Base-by-base conservation (phyloP, 1,140 invertebrate species). In the Microplitis mediator region DNA sequence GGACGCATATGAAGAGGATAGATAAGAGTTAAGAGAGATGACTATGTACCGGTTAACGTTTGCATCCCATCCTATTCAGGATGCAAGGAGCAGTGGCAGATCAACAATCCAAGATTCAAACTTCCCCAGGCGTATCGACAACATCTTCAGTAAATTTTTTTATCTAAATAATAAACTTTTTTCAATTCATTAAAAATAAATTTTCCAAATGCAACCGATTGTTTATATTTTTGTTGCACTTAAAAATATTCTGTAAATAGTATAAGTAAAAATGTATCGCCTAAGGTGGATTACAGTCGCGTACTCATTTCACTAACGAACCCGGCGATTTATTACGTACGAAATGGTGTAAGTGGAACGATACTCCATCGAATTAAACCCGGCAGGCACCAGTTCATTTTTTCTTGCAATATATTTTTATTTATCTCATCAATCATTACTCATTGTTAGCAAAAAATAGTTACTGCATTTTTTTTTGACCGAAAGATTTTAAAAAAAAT, bases 231-330 rank as follows among this genome's bases (percentile, higher is more conserved):
- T 23, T 31, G 51, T 23, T 58, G 23, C 9, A 32, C 8, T 11
- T 31, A 23, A 9, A 58, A 23, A 9, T 31, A 23, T 16, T 23
- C 16, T 23, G 23, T 58, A 58, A 62, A 62, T 5, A 56, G 16
- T 5, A 56, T 2, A 64, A 13, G 68, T 23, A 52, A 51, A 65
- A 75, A 75, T 73, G 71, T 75, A 78, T 50, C 68, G 78, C 78
- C 78, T 34, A 31, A 52, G 65, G 65, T 67, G 14, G 36, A 54
- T 67, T 67, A 65, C 63, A 67, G 65, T 67, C 65, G 50, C 16
- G 63, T 73, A 72, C 73, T 79, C 74, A 79, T 80, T 80, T 80
- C 73, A 80, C 78, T 80, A 80, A 80, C 79, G 78, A 80, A 80
- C 73, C 71, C 76, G 56, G 58, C 76, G 75, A 80, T 80, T 80